phyloP scores from a whole-genome alignment of 1,140 invertebrate genomes.

The Drosophila tristis region DNA sequence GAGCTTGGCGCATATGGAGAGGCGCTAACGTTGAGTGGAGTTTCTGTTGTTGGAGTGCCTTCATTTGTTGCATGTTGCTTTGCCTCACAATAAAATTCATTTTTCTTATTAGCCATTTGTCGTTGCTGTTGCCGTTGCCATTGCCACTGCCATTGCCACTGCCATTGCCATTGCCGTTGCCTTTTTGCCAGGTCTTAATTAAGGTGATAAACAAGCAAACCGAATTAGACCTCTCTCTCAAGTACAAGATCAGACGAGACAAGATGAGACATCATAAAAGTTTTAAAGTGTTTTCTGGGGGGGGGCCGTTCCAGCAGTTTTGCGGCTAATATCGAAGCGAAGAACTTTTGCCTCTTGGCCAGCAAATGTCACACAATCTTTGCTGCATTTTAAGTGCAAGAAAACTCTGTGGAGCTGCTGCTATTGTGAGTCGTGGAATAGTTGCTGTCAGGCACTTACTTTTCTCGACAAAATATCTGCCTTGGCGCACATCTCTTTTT shows the following conservation, averaged over 20 bases:
- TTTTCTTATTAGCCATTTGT: conserved; percentile 52
- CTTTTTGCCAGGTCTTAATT: conserved; percentile 41
- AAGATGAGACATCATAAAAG: conserved; percentile 24
- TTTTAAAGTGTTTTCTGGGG: conserved; percentile 2
- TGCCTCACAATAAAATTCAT: conserved; percentile 35
- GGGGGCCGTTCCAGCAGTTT: conserved; percentile 5
- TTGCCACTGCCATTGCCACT: background rate
- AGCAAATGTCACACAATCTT: no score
- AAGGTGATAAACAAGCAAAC: conserved; percentile 63
- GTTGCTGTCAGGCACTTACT: no score
- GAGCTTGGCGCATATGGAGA: conserved; percentile 11
- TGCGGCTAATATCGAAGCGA: background rate
- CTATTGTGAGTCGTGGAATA: no score
- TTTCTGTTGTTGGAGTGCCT: background rate
- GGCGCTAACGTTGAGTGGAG: conserved; percentile 23
- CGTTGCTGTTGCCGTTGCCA: conserved; percentile 1
- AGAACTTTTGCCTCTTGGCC: no score
- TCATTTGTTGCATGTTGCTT: conserved; percentile 32
- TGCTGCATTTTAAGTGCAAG: no score
- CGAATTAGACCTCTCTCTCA: conserved; percentile 38
- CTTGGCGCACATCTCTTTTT: no score
- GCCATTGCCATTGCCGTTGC: background rate
- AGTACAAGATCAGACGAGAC: background rate
- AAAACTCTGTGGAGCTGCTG: no score
- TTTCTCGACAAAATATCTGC: no score